Conservation (phyloP, 2,797 vertebrate genomes). For the Scolopax rusticola region DNA sequence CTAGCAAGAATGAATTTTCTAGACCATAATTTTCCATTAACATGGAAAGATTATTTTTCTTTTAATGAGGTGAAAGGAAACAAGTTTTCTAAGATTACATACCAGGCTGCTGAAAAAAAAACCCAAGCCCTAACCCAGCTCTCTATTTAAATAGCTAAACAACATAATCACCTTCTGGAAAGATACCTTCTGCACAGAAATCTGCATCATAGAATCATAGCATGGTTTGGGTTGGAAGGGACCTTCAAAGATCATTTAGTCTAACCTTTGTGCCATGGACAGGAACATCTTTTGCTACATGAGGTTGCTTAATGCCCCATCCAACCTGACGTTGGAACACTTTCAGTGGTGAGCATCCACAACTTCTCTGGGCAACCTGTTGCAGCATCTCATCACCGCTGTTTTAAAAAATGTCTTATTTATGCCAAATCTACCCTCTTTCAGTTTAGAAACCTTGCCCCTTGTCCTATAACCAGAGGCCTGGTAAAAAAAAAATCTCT, state of each 20-base stretch:
- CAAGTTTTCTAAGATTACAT: not conserved
- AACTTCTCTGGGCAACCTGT: not conserved
- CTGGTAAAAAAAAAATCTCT: not conserved
- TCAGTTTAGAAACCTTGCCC: not conserved
- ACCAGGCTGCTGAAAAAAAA: not conserved
- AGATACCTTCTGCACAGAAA: not conserved
- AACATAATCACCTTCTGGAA: not conserved
- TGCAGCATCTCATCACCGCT: not conserved
- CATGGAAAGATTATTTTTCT: not conserved
- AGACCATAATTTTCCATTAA: not conserved
- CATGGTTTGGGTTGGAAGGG: not conserved
- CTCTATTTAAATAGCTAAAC: not conserved
- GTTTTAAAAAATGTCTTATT: not conserved
- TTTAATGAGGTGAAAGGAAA: not conserved
- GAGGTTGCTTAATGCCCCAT: not conserved
- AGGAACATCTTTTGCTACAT: not conserved
- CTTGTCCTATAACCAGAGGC: not conserved
- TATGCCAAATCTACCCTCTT: not conserved
- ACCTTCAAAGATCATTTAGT: not conserved
- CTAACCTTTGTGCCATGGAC: not conserved
- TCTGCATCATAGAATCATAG: not conserved
- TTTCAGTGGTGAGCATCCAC: accelerated
- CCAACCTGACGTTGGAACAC: not conserved
- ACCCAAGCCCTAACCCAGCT: not conserved
- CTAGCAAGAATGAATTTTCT: not conserved